phyloP scores from a whole-genome alignment of 2,113 vertebrate species.

The Actinemys pallida region DNA sequence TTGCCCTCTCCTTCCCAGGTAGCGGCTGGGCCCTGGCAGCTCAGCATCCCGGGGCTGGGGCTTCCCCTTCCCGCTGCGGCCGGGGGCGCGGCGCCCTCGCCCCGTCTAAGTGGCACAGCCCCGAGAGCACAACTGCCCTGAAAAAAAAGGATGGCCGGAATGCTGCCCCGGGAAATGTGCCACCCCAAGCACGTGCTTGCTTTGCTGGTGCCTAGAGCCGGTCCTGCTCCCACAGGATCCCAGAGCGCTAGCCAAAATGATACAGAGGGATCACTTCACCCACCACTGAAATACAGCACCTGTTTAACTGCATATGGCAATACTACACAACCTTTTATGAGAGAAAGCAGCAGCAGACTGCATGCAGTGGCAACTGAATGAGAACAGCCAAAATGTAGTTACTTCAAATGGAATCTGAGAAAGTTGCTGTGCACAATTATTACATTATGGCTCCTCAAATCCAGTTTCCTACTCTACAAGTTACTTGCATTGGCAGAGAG shows the following conservation, averaged over 20 bases:
- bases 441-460: accelerated
- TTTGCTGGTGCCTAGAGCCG: no score
- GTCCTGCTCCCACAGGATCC: background rate
- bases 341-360: background rate
- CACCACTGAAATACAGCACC: background rate
- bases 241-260: background rate
- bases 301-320: background rate
- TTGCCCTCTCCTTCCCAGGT: no score
- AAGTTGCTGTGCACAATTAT: background rate
- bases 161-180: no score
- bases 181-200: no score
- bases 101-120: no score
- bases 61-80: no score
- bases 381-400: background rate
- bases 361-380: accelerated
- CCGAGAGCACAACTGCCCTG: no score
- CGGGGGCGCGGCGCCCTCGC: no score
- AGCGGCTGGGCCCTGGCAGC: no score
- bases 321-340: background rate
- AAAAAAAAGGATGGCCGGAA: no score
- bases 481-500: constrained; percentile 5
- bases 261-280: accelerated
- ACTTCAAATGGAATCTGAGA: background rate
- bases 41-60: no score
- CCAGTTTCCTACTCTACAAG: background rate